Conservation (phyloP, 2,797 vertebrate genomes). For the Coilia nasus region DNA sequence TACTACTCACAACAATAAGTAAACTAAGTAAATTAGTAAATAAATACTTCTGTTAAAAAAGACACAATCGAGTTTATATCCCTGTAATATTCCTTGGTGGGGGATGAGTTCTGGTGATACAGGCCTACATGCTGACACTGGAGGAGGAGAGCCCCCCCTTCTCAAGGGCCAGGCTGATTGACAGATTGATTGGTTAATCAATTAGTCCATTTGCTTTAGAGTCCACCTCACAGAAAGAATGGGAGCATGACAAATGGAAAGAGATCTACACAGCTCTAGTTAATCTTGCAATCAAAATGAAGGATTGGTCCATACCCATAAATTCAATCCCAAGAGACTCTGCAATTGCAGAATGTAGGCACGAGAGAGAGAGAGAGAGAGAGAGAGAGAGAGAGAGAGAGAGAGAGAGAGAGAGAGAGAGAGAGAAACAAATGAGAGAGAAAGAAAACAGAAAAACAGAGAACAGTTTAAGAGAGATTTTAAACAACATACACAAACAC, state of each 20-base stretch:
- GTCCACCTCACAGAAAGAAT: slow-evolving; percentile 73
- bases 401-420: slow-evolving; percentile 73
- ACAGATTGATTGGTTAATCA: slow-evolving; percentile 69
- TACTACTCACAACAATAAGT: too few species aligned
- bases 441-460: slow-evolving; percentile 66
- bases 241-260: slow-evolving; percentile 71
- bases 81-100: background rate
- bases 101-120: slow-evolving; percentile 62
- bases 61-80: background rate
- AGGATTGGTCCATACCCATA: slow-evolving; percentile 95
- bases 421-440: slow-evolving; percentile 67
- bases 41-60: background rate
- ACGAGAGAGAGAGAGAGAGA: slow-evolving; percentile 75
- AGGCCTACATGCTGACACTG: slow-evolving; percentile 69
- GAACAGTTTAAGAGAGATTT: slow-evolving; percentile 84
- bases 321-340: slow-evolving; percentile 99
- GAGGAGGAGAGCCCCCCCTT: slow-evolving; percentile 60
- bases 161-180: slow-evolving; percentile 53
- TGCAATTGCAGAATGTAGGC: slow-evolving; percentile 89
- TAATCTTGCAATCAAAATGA: slow-evolving; percentile 84
- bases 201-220: slow-evolving; percentile 70
- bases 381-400: slow-evolving; percentile 63
- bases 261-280: slow-evolving; percentile 69
- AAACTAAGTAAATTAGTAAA: background rate
- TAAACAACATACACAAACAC: slow-evolving; percentile 73